These are phyloP conservation scores for Ethmia dodecea DNA, from an alignment of 2,888 invertebrate genomes.

Conservation along the genomic window DNA sequence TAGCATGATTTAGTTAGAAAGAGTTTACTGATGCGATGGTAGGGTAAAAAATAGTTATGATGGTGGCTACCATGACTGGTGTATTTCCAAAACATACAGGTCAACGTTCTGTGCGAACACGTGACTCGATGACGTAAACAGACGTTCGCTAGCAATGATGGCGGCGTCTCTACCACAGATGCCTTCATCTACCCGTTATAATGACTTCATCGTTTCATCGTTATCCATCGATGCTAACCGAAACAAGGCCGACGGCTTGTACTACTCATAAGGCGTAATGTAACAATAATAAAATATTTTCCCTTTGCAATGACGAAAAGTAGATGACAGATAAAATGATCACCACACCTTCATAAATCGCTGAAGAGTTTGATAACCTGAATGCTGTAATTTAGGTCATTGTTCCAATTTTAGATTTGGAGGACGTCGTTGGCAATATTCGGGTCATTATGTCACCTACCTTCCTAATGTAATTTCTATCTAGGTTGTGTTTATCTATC, in stretches of 20 bases:
- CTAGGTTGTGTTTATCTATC: conserved; percentile 6
- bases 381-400: conserved; percentile 53
- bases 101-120: conserved; percentile 61
- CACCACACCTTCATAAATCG: conserved; percentile 34
- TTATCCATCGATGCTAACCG: no score
- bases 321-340: conserved; percentile 18
- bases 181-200: conserved; percentile 45
- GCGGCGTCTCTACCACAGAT: conserved; percentile 38
- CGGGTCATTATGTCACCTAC: conserved; percentile 38
- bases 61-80: conserved; percentile 12
- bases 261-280: not conserved
- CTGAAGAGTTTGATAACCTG: conserved; percentile 48
- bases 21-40: no score
- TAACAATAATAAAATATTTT: not conserved
- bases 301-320: not conserved
- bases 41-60: conserved; percentile 4
- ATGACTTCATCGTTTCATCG: no score
- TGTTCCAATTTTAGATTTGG: conserved; percentile 40
- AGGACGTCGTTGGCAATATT: conserved; percentile 37
- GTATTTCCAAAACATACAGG: conserved; percentile 70
- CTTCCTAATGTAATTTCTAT: not conserved
- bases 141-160: conserved; percentile 35
- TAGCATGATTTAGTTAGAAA: no score
- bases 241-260: no score
- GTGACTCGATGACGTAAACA: conserved; percentile 60